A percentile compares a stretch with the other conserved stretches of the same genome.
These are phyloP conservation scores for Morelia viridis DNA, from an alignment of 2,797 vertebrate species.

Conservation along the genomic window DNA sequence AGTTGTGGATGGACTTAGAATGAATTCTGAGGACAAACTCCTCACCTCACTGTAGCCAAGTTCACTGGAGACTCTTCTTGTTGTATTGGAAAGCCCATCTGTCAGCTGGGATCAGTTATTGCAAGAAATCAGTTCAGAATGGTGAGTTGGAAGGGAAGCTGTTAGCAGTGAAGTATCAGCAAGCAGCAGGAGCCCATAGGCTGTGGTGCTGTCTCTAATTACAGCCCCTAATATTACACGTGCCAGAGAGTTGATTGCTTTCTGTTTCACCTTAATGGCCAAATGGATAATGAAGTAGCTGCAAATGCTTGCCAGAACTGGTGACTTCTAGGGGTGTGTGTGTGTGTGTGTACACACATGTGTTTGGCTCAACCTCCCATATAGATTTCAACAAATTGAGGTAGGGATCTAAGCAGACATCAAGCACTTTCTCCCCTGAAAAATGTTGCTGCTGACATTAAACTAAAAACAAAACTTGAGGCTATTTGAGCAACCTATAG, in stretches of 20 bases:
- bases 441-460: not conserved
- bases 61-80: slow-evolving; percentile 8
- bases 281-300: not conserved
- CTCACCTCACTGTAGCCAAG: not conserved
- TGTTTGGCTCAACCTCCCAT: not conserved
- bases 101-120: slow-evolving; percentile 29
- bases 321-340: not conserved
- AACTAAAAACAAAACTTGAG: not conserved
- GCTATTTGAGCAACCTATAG: not conserved
- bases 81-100: slow-evolving; percentile 23
- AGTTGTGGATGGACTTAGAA: not conserved
- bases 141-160: not conserved
- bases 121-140: not conserved
- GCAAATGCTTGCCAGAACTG: not conserved
- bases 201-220: fast-evolving
- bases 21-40: not conserved
- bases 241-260: not conserved
- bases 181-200: slow-evolving; percentile 21
- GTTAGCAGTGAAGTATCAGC: slow-evolving; percentile 33
- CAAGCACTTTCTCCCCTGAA: not conserved
- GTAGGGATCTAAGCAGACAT: not conserved
- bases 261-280: not conserved
- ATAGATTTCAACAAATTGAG: not conserved
- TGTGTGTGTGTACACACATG: no score
- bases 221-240: not conserved